A percentile compares a stretch with the other conserved stretches of the same genome.
Evolutionary conservation across 2,113 vertebrate genomes (phyloP).

Genomic region (Lepidothrix coronata): DNA sequence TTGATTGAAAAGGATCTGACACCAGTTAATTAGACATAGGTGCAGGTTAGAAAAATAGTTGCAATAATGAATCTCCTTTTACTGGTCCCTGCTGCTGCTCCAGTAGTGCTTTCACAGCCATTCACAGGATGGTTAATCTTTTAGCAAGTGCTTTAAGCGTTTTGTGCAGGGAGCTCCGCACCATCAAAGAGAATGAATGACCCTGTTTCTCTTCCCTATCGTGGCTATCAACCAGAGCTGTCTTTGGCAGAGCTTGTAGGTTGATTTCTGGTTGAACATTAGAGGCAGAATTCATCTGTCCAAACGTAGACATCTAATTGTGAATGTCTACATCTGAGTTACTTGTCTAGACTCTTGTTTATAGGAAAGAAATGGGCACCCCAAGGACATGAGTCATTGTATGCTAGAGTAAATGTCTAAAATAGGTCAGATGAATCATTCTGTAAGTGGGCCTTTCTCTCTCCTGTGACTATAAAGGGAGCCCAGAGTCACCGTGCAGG

Average conservation of each 20-base stretch:
- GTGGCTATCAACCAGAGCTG: slow-evolving; percentile 42
- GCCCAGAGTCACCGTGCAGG: neutral
- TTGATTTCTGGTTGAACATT: slow-evolving; percentile 42
- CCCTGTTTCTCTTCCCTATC: slow-evolving; percentile 41
- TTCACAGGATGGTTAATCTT: slow-evolving; percentile 36
- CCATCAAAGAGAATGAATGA: slow-evolving; percentile 48
- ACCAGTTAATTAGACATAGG: slow-evolving; percentile 1
- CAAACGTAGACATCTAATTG: slow-evolving; percentile 53
- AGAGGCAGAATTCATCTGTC: slow-evolving; percentile 51
- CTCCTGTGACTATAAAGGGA: slow-evolving; percentile 9
- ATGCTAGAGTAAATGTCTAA: slow-evolving; percentile 55
- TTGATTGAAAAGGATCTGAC: neutral
- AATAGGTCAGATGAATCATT: slow-evolving; percentile 67
- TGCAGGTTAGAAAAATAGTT: slow-evolving; percentile 17
- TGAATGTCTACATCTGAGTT: slow-evolving; percentile 59
- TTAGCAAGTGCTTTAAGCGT: neutral
- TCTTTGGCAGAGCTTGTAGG: slow-evolving; percentile 32
- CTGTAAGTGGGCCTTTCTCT: slow-evolving; percentile 14
- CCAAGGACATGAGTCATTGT: slow-evolving; percentile 63
- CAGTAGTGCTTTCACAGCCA: neutral
- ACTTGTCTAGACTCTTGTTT: slow-evolving; percentile 69
- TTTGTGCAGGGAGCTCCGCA: neutral
- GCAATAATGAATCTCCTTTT: slow-evolving; percentile 19
- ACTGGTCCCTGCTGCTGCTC: neutral
- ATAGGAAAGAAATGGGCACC: slow-evolving; percentile 66